These are phyloP conservation scores for Oscheius sp. DNA, from an alignment of 2,888 invertebrate genomes.

Conservation along the genomic window DNA sequence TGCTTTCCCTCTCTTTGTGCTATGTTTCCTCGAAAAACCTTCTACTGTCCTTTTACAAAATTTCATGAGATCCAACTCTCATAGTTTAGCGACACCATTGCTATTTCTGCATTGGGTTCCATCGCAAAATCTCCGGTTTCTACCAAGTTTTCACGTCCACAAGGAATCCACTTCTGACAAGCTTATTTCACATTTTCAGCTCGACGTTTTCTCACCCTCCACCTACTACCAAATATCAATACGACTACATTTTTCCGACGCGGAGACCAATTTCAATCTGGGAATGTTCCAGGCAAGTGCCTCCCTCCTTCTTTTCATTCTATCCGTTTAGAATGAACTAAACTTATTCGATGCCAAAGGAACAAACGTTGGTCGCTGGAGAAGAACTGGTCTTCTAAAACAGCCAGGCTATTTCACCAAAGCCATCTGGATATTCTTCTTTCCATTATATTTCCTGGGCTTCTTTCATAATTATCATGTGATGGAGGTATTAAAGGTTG, in stretches of 20 bases:
- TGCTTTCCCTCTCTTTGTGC: no score
- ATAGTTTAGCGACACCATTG: no score
- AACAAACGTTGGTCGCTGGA: slow-evolving; percentile 44
- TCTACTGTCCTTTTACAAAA: no score
- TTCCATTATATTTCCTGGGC: slow-evolving; percentile 67
- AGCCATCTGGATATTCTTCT: slow-evolving; percentile 42
- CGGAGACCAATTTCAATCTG: slow-evolving; percentile 44
- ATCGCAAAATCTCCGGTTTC: no score
- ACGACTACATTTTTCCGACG: slow-evolving; percentile 50
- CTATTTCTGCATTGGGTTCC: no score
- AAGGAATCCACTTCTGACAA: no score
- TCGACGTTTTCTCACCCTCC: slow-evolving; percentile 44
- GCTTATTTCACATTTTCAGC: slow-evolving; percentile 2
- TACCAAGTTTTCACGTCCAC: no score
- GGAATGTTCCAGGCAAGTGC: slow-evolving; percentile 51
- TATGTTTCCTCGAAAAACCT: no score
- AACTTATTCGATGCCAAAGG: slow-evolving; percentile 42
- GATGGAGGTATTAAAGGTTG: slow-evolving; percentile 24
- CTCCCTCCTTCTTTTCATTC: neutral
- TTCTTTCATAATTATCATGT: slow-evolving; percentile 56
- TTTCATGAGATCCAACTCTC: no score
- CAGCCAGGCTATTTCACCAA: slow-evolving; percentile 41
- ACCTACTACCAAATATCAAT: slow-evolving; percentile 46
- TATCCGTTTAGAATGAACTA: slow-evolving; percentile 43
- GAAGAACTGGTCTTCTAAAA: slow-evolving; percentile 46